Evolutionary conservation across 2,888 invertebrate species (phyloP), one percentile per base, ranked within the genome.

Genomic region (Lypha dubia): DNA sequence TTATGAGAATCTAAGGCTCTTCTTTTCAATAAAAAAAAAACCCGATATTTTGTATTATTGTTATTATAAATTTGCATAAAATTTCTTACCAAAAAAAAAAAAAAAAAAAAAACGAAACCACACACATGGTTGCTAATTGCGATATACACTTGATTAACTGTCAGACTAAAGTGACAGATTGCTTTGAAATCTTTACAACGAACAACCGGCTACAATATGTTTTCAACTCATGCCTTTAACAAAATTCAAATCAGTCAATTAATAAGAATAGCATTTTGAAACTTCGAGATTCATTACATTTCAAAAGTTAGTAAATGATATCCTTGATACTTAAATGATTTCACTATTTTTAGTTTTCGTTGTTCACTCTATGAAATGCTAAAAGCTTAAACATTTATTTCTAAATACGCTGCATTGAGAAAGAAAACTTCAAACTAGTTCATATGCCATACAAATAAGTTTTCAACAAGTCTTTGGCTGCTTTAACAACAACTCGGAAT

Each of bases 121-220:
- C 81, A 81, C 81, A 76, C 70, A 53, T n/a, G 32, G 28, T 63
- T 17, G 7, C 3, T 24, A 62, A 46, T 46, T 38, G 60, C 46
- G 17, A 35, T 22, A 17, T 20, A 32, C 15, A 41, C 28, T 71
- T 79, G 79, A 79, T 79, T 79, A 65, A 71, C 75, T 79, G 83
- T 83, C 83, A 79, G 44, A 65, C 35, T 41, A n/a, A 83, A 79
- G 70, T 75, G 83, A 83, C 79, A 75, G 60, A 79, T 70, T 49
- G 74, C 65, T 79, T 35, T 68, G 6, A 38, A 63, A 20, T n/a
- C 24, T 65, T 20, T 46, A 46, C 56, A 46, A 22, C 13, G n/a
- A 44, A 44, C 49, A 32, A 51, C 2, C 24, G 8, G 56, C 22
- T 46, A 7, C 62, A 80, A 75, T 53, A 68, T 3, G 44, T 68